Evolutionary conservation across 2,888 invertebrate genomes (phyloP), one percentile per base, ranked within the genome.

Genomic region (Amblyteles armatorius): DNA sequence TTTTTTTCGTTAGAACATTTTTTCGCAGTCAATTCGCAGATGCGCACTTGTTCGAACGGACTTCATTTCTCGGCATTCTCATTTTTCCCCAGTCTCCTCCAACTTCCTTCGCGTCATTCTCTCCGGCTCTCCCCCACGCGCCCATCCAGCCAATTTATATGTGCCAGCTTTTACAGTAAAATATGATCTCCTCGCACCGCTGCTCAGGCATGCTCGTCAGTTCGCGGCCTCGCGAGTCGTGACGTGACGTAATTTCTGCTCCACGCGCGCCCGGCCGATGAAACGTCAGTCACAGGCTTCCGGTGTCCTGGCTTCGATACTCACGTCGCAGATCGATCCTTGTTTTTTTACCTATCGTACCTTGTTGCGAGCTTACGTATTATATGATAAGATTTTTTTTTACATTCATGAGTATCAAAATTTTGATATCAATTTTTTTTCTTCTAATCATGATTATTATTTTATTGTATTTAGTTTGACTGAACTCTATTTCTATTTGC

Each of bases 151-250:
- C 57, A 57, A 57, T 57, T 26, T 26, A 26, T 57, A 57, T 57
- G 26, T 26, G 3, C 11, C 26, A 4, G 57, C 57, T 57, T 57
- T 57, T 13, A 57, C 57, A 57, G 57, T 57, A 57, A 44, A 57
- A 57, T 57, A 57, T 57, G 57, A 57, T 57, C 26, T 57, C 6
- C 26, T 13, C 57, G 57, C 57, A 57, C 57, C 22, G 26, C 26
- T 26, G 57, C 57, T 57, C 57, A 57, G 57, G 57, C 57, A 57
- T 57, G 57, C 57, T 57, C 26, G 57, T 57, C 57, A 57, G 57
- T 57, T 57, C 26, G 57, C 57, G 26, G 57, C 26, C 13, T 3
- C 22, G 9, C 22, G 57, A 26, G 57, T 57, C 57, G 57, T 57
- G 57, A 57, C 57, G 57, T 57, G 57, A 57, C 57, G 26, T 57